Percentiles rank a stretch among this genome's conserved stretches.
Conservation (phyloP, 2,113 vertebrate genomes). For the Pandion haliaetus region DNA sequence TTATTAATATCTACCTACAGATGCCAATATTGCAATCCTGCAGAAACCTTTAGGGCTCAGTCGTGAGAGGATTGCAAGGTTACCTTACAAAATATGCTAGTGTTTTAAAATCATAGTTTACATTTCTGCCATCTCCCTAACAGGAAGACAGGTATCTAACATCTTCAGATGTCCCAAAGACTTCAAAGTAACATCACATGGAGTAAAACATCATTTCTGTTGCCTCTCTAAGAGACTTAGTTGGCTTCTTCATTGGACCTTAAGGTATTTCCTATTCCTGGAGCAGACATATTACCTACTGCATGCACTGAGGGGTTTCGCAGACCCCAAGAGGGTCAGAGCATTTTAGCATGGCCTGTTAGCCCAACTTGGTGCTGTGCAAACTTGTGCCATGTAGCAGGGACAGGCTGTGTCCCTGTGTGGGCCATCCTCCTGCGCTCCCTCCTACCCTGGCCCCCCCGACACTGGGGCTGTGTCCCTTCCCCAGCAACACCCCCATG, state of each 20-base stretch:
- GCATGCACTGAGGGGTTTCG: neutral
- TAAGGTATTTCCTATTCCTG: neutral
- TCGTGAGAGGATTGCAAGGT: neutral
- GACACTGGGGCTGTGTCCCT: accelerated
- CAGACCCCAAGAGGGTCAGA: neutral
- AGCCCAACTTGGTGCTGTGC: neutral
- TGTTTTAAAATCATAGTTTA: neutral
- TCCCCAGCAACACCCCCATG: neutral
- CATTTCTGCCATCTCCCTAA: neutral
- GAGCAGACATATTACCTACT: neutral
- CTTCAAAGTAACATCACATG: neutral
- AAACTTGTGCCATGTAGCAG: neutral
- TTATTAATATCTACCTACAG: neutral
- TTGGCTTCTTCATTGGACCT: neutral
- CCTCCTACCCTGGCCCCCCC: neutral
- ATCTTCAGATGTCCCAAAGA: neutral
- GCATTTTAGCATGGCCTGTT: neutral
- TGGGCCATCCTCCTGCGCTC: neutral
- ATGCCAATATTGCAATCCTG: neutral
- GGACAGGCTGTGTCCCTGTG: neutral
- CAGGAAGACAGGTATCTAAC: neutral
- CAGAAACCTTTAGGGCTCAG: neutral
- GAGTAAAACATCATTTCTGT: neutral
- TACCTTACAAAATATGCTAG: neutral
- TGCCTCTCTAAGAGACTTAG: neutral